These are phyloP conservation scores for Pipistrellus nathusii DNA, from an alignment of 2,797 vertebrate genomes.

Conservation along the genomic window DNA sequence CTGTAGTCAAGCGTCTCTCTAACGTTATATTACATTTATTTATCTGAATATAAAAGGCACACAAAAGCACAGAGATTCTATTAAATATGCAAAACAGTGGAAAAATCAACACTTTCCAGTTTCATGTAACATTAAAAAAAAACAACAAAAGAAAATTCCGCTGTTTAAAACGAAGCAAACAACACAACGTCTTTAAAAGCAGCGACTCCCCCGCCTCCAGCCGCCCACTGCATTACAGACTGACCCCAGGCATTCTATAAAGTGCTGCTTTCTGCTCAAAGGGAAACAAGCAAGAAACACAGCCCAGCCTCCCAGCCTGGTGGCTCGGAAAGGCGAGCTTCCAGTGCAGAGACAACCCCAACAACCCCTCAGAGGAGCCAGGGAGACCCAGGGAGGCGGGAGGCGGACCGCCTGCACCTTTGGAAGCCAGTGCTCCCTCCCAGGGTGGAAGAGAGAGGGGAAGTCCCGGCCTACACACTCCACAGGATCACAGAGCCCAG, in stretches of 20 bases:
- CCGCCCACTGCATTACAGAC: background rate
- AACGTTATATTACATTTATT: slow-evolving; percentile 25
- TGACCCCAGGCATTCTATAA: background rate
- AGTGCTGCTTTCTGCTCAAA: slow-evolving; percentile 50
- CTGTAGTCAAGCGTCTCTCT: background rate
- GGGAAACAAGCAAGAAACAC: slow-evolving; percentile 64
- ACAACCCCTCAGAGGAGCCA: slow-evolving; percentile 46
- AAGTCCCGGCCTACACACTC: slow-evolving; percentile 81
- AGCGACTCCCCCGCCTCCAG: background rate
- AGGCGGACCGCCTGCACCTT: slow-evolving; percentile 51
- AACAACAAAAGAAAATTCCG: background rate
- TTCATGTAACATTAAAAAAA: background rate
- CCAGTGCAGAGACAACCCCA: slow-evolving; percentile 71
- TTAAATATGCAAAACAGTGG: background rate
- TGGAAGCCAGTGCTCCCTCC: slow-evolving; percentile 83
- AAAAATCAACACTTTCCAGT: background rate
- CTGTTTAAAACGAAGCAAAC: slow-evolving; percentile 27
- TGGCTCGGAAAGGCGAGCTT: slow-evolving; percentile 70
- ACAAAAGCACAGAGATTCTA: background rate
- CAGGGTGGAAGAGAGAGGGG: slow-evolving; percentile 82
- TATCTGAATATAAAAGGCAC: background rate
- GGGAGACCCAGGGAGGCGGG: slow-evolving; percentile 58
- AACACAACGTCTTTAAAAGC: background rate
- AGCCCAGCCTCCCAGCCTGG: slow-evolving; percentile 61
- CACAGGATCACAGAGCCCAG: slow-evolving; percentile 76